Evolutionary conservation across 2,113 vertebrate genomes (phyloP).

Genomic region (Pantherophis guttatus): DNA sequence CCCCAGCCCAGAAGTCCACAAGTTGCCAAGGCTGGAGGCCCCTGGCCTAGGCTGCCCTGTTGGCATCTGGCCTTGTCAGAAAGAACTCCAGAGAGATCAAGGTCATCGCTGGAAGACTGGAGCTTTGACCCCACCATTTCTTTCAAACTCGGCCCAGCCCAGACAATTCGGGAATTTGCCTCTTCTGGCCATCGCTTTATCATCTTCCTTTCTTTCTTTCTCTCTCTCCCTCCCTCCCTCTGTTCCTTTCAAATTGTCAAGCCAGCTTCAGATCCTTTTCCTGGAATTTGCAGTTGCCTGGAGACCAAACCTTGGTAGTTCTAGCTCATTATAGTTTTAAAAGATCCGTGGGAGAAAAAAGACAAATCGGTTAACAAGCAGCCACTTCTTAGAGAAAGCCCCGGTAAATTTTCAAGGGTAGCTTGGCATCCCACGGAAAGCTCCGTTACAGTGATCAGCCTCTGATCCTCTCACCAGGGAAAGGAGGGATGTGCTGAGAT

Average conservation of each 20-base stretch:
- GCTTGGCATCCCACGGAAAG: background rate
- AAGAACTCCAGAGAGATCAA: background rate
- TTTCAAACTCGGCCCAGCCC: background rate
- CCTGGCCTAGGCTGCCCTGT: too few relatives aligned
- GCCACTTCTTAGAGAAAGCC: background rate
- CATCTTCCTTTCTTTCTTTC: background rate
- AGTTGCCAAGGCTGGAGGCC: too few relatives aligned
- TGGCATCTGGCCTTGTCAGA: background rate
- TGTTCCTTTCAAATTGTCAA: background rate
- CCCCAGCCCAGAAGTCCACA: background rate
- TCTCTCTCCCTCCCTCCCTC: background rate
- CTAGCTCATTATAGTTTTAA: background rate
- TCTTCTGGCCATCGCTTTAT: background rate
- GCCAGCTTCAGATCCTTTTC: background rate
- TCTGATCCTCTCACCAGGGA: background rate
- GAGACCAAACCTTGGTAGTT: background rate
- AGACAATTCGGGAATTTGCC: background rate
- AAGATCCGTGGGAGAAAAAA: background rate
- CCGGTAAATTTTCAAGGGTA: background rate
- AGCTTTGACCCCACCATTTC: background rate
- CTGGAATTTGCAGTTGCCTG: background rate
- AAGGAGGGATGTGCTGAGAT: background rate
- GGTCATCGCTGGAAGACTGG: background rate
- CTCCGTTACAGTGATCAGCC: background rate
- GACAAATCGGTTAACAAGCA: background rate